Percentiles rank a stretch among this genome's conserved stretches.
These are phyloP conservation scores for Fistularia commersonii DNA, from an alignment of 2,797 vertebrate genomes.

Conservation along the genomic window DNA sequence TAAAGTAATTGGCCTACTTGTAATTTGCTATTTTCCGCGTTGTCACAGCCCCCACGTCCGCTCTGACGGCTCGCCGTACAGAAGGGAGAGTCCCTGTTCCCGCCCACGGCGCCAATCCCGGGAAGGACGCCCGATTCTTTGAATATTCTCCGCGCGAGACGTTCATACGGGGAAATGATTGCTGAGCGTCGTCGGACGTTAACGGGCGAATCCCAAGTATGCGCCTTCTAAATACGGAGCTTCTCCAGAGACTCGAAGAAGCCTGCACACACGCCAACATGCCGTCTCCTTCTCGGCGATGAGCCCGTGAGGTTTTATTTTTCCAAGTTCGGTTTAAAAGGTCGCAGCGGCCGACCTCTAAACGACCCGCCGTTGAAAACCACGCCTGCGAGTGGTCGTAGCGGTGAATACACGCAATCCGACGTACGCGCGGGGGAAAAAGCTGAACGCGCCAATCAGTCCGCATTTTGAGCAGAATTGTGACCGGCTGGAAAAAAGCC, in stretches of 20 bases:
- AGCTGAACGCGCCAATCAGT: constrained; percentile 10
- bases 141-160: too few relatives aligned
- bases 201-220: too few relatives aligned
- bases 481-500: constrained; percentile 1
- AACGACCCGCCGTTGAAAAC: constrained; percentile 30
- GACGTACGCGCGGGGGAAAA: constrained; percentile 7
- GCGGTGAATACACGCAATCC: constrained; percentile 15
- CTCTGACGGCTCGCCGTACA: too few relatives aligned
- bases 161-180: too few relatives aligned
- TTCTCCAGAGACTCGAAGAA: neutral
- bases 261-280: neutral
- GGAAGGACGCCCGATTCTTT: too few relatives aligned
- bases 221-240: neutral
- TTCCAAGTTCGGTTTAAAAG: constrained; percentile 23
- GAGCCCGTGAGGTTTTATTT: constrained; percentile 11
- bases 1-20: too few relatives aligned
- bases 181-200: too few relatives aligned
- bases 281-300: neutral
- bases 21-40: too few relatives aligned
- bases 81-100: too few relatives aligned
- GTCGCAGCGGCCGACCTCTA: constrained; percentile 14
- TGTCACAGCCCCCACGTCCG: too few relatives aligned
- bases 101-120: too few relatives aligned
- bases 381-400: constrained; percentile 12
- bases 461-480: constrained; percentile 7